A percentile compares a stretch with the other conserved stretches of the same genome.
These are phyloP conservation scores for Platyscapa corneri DNA, from an alignment of 1,140 invertebrate genomes.

Conservation along the genomic window DNA sequence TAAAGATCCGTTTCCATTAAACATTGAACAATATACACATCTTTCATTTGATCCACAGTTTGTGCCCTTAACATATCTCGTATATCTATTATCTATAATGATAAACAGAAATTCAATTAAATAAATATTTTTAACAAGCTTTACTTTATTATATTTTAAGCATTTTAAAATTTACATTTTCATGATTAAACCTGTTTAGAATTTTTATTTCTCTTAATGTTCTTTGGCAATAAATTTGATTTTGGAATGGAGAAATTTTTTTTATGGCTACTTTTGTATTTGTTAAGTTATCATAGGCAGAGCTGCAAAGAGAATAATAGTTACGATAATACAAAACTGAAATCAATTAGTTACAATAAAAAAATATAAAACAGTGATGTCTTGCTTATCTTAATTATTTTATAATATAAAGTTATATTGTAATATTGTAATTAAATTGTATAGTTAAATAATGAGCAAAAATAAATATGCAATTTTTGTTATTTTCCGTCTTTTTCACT, in stretches of 20 bases:
- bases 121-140: not conserved
- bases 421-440: no score
- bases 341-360: not conserved
- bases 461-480: not conserved
- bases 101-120: conserved; percentile 23
- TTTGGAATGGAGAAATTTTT: conserved; percentile 99
- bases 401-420: no score
- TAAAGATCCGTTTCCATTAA: conserved; percentile 99
- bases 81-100: conserved; percentile 96
- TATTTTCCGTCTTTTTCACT: not conserved
- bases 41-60: conserved; percentile 98
- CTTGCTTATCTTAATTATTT: no score
- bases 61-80: conserved; percentile 96
- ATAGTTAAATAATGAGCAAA: no score
- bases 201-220: conserved; percentile 99
- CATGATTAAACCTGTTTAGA: conserved; percentile 98
- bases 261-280: conserved; percentile 98
- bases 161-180: conserved; percentile 91
- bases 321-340: conserved; percentile 3
- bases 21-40: conserved; percentile 99
- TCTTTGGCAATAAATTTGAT: conserved; percentile 99
- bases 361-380: no score
- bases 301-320: conserved; percentile 78
- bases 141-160: not conserved
- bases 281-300: conserved; percentile 92